phyloP scores from a whole-genome alignment of 2,797 vertebrate species.

The Pelochelys cantorii region DNA sequence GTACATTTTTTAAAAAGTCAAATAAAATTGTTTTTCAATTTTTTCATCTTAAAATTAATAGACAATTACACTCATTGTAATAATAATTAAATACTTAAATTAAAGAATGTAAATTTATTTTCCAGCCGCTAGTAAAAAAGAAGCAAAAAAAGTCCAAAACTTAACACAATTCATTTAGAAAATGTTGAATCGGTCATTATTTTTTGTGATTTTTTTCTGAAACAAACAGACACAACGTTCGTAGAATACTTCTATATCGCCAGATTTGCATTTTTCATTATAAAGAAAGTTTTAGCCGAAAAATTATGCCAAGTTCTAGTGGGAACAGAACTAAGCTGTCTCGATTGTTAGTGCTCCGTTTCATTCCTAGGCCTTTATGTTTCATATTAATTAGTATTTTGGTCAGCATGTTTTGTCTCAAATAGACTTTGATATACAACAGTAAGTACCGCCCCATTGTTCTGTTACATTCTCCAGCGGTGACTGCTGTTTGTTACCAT shows the following conservation, averaged over 20 bases:
- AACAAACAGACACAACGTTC: not conserved
- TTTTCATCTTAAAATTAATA: not conserved
- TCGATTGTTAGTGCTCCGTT: not conserved
- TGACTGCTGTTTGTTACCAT: rapidly evolving
- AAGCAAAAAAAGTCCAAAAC: not conserved
- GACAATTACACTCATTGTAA: not conserved
- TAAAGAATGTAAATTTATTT: too few species aligned
- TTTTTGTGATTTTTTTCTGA: not conserved
- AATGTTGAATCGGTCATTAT: not conserved
- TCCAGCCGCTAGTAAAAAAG: too few species aligned
- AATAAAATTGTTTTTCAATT: not conserved
- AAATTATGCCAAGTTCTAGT: not conserved
- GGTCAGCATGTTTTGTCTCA: not conserved
- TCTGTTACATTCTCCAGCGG: not conserved
- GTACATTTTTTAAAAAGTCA: not conserved
- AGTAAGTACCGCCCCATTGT: not conserved
- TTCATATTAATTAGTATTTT: not conserved
- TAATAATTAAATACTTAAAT: too few species aligned
- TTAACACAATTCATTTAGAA: not conserved
- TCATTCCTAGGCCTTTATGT: not conserved
- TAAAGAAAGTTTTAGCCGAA: not conserved
- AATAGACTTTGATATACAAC: not conserved
- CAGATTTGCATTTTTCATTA: not conserved
- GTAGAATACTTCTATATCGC: not conserved
- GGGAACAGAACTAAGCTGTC: not conserved